Base-by-base conservation (phyloP, 23 tunicate species). In the Ciona savignyi region DNA sequence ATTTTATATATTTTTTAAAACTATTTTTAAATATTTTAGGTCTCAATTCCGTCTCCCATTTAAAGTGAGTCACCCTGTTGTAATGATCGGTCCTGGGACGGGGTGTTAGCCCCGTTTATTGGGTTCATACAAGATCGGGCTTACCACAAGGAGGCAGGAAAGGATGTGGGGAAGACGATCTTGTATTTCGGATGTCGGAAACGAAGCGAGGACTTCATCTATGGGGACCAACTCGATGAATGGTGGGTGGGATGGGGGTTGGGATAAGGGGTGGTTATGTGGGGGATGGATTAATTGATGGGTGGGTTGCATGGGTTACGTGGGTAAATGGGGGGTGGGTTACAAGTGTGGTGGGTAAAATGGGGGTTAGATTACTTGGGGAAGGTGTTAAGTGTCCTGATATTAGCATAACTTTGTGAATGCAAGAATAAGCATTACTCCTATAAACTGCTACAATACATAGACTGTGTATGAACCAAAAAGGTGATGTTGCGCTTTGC, bases 1-100 rank as follows among this genome's bases (percentile, higher is more conserved):
- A n/a, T n/a, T n/a, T n/a, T n/a, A n/a, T n/a, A n/a, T n/a, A n/a
- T n/a, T n/a, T n/a, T n/a, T n/a, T n/a, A n/a, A n/a, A n/a, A n/a
- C n/a, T n/a, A n/a, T n/a, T n/a, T n/a, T n/a, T n/a, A n/a, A n/a
- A n/a, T n/a, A n/a, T n/a, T n/a, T n/a, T 15, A 81, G 98, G 67
- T 95, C 99, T 60, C 99, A 95, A 77, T 95, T 95, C 78, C 90
- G 87, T 21, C 96, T 95, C 24, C 99, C 99, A 3, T 93, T 93
- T 66, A 83, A 85, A 63, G 82, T 90, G 27, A 77, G 96, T 30
- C 87, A 90, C 49, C 99, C 99, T 0, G 96, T 95, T 4, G 60
- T 95, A 31, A 83, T 95, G 93, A 71, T 95, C 42, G 99, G 99
- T 23, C 99, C 99, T 6, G 99, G 99, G 33, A 95, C 99, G 29